phyloP scores from a whole-genome alignment of 2,888 invertebrate genomes.

The Magallana nippona region DNA sequence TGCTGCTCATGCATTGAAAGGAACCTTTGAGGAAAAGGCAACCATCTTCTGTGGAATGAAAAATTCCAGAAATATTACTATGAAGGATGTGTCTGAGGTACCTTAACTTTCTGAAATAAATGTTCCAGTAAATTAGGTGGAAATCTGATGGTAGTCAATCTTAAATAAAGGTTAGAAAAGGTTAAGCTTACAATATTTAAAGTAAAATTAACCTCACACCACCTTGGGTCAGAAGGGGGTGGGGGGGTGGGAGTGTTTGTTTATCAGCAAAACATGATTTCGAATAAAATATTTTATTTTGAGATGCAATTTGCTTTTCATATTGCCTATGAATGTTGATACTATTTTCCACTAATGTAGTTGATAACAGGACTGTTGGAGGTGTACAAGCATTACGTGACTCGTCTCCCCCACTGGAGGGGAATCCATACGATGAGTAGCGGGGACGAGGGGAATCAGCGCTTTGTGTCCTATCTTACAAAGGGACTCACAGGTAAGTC shows the following conservation, averaged over 20 bases:
- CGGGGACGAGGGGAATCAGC: background rate
- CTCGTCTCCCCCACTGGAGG: background rate
- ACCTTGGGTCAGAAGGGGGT: too few relatives aligned
- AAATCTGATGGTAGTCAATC: too few relatives aligned
- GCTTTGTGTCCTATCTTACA: constrained; percentile 22
- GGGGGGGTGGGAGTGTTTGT: too few relatives aligned
- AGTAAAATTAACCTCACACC: too few relatives aligned
- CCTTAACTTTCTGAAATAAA: background rate
- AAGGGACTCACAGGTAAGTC: background rate
- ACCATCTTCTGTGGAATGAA: constrained; percentile 28
- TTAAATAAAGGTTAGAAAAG: too few relatives aligned
- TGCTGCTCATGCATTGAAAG: background rate
- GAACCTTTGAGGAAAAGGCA: constrained; percentile 15
- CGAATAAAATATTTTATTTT: too few relatives aligned
- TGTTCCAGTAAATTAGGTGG: too few relatives aligned
- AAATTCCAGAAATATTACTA: constrained; percentile 2
- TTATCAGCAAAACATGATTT: too few relatives aligned
- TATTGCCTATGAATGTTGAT: too few relatives aligned
- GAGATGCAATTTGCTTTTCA: too few relatives aligned
- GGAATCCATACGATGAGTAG: background rate
- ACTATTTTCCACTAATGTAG: background rate
- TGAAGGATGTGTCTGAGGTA: background rate
- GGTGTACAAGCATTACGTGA: constrained; percentile 5
- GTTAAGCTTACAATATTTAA: too few relatives aligned
- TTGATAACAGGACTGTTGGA: background rate